Conservation (phyloP, 2,888 invertebrate species). For the Xylophagus ater region DNA sequence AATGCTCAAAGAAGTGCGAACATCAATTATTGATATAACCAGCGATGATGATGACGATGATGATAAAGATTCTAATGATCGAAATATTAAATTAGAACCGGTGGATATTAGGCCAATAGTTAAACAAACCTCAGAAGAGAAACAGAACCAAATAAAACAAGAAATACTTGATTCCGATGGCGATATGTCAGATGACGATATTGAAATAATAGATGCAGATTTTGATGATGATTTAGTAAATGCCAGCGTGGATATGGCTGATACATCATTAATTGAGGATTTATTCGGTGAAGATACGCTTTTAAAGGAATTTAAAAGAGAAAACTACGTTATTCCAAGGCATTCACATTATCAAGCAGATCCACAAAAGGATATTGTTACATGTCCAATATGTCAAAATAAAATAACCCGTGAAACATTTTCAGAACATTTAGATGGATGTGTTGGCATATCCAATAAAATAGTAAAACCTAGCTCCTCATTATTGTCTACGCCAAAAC, state of each 20-base stretch:
- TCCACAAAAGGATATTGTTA: constrained; percentile 30
- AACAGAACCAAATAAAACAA: constrained; percentile 29
- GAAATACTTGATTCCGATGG: constrained; percentile 29
- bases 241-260: constrained; percentile 25
- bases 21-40: constrained; percentile 21
- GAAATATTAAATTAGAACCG: constrained; percentile 5
- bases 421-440: constrained; percentile 34
- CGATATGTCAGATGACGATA: constrained; percentile 23
- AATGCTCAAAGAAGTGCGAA: constrained; percentile 22
- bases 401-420: constrained; percentile 30
- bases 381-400: constrained; percentile 34
- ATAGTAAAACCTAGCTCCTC: constrained; percentile 18
- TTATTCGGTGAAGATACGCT: constrained; percentile 32
- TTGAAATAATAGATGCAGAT: constrained; percentile 33
- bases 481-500: constrained; percentile 9
- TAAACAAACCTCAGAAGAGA: constrained; percentile 23
- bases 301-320: constrained; percentile 29
- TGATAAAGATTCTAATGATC: not conserved
- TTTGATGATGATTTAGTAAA: constrained; percentile 20
- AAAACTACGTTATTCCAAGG: constrained; percentile 26
- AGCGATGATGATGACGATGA: constrained; percentile 9
- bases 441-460: constrained; percentile 28
- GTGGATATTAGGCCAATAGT: not conserved
- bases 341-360: constrained; percentile 23
- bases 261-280: constrained; percentile 32